Base-by-base conservation (phyloP, 2,888 invertebrate genomes). In the Panorpa germanica region DNA sequence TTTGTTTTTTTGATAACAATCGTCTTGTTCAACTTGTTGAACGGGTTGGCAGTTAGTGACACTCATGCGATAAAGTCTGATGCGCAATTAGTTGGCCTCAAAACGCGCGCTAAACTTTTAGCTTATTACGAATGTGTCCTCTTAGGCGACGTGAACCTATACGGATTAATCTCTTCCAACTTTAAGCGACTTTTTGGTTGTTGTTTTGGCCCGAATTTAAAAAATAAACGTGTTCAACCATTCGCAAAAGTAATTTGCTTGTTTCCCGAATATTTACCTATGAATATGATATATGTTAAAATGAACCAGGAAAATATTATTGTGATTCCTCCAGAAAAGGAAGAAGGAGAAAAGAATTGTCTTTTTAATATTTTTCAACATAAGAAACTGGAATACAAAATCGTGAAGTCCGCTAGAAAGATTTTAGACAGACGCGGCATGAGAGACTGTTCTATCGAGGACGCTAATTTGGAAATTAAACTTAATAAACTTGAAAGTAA, bases 1-100 rank as follows among this genome's bases (percentile, higher is more conserved):
- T 85, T 85, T 43, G 76, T 85, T 4, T 75, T 85, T 45, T 68
- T 81, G 50, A 71, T 85, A 39, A 75, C 81, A 1, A 81, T 83
- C 28, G 81, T 83, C 18, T 50, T 85, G 28, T 71, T 83, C 44
- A 85, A 85, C 53, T 55, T 85, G 20, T 55, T 85, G 3, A 85
- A 82, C 45, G 85, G 83, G 45, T 57, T 85, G 41, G 85, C 85
- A 2, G 83, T 85, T 0, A 81, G 74, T 43, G 83, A 85, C 42
- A 85, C 82, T 1, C 76, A 75, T 46, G 65, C 63, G 35, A 85
- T 85, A 33, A 67, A 76, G 49, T 69, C 69, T 1, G 69, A 81
- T 43, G 81, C 83, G 0, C 81, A 83, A 47, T 56, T 83, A 3
- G 73, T 82, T 2, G 74, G 76, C 1, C 68, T 75, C 35, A 68